phyloP scores from a whole-genome alignment of 2,888 invertebrate genomes.

The Acholoe squamosa region DNA sequence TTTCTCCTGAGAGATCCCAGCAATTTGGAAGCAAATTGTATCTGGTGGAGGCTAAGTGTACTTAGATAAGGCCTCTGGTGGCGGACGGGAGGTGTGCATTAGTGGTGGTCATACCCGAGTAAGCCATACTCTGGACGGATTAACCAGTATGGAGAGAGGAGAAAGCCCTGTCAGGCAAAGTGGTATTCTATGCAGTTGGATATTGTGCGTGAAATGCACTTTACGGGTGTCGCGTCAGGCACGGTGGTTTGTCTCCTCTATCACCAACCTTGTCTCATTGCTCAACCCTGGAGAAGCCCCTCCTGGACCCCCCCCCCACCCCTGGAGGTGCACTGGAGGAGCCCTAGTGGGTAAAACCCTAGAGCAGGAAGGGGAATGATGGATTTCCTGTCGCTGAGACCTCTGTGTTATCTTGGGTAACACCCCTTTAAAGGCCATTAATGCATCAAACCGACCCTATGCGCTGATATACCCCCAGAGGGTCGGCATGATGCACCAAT shows the following conservation, averaged over 20 bases:
- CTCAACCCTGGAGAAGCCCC: background rate
- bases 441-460: no score
- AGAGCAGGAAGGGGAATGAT: background rate
- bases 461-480: no score
- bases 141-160: no score
- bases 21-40: background rate
- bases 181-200: slow-evolving; percentile 3
- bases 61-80: background rate
- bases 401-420: background rate
- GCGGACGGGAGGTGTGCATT: no score
- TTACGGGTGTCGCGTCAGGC: background rate
- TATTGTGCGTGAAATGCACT: slow-evolving; percentile 15
- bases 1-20: background rate
- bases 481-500: no score
- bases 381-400: background rate
- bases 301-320: background rate
- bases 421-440: background rate
- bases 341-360: background rate
- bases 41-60: slow-evolving; percentile 20
- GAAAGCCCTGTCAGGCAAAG: background rate
- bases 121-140: no score
- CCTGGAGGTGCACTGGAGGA: background rate
- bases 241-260: background rate
- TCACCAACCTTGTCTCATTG: background rate
- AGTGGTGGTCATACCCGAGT: no score